Evolutionary conservation across 2,888 invertebrate species (phyloP).

Genomic region (Auanema sp.): DNA sequence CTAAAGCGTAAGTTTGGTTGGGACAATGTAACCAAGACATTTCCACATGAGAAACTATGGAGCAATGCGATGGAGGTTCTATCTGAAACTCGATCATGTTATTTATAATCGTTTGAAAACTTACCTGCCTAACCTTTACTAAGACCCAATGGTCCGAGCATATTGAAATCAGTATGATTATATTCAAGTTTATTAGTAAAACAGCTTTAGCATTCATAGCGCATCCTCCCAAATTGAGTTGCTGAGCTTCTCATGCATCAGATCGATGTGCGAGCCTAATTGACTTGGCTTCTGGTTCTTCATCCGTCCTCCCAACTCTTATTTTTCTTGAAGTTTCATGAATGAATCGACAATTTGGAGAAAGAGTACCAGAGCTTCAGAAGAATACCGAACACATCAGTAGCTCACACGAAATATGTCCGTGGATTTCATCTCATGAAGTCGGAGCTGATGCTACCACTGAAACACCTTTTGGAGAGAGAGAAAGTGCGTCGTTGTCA

Average conservation of each 20-base stretch:
- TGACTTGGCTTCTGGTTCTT: too few species aligned
- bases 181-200: constrained; percentile 29
- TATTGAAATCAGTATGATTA: constrained; percentile 32
- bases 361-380: constrained; percentile 29
- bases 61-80: constrained; percentile 29
- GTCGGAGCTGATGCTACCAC: constrained; percentile 28
- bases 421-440: constrained; percentile 39
- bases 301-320: too few species aligned
- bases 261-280: not conserved
- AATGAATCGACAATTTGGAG: constrained; percentile 37
- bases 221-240: constrained; percentile 19
- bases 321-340: not conserved
- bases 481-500: constrained; percentile 21
- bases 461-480: constrained; percentile 34
- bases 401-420: constrained; percentile 12
- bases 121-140: constrained; percentile 26
- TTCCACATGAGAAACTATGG: constrained; percentile 12
- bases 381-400: constrained; percentile 5
- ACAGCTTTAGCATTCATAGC: constrained; percentile 33
- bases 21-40: constrained; percentile 22
- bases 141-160: constrained; percentile 41
- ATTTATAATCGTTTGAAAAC: not conserved
- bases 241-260: not conserved
- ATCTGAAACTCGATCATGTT: constrained; percentile 8
- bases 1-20: constrained; percentile 26